These are phyloP conservation scores for Acromyrmex heyeri DNA, from an alignment of 1,140 invertebrate species.

Conservation along the genomic window DNA sequence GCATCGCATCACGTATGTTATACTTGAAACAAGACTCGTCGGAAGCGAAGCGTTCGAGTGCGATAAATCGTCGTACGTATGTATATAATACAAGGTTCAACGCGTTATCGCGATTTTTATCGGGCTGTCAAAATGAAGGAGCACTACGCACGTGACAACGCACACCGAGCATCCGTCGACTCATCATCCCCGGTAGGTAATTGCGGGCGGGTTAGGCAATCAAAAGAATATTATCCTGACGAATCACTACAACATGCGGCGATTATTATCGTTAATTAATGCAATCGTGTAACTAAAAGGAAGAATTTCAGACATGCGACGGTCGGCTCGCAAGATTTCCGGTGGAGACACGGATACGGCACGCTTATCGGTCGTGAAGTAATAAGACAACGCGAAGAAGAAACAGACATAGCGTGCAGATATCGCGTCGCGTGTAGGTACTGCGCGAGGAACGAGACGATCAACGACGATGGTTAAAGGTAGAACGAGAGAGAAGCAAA, in stretches of 20 bases:
- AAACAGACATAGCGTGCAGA: constrained; percentile 15
- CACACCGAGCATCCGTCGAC: constrained; percentile 2
- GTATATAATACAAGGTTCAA: constrained; percentile 18
- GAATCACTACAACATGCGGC: constrained; percentile 29
- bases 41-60: constrained; percentile 31
- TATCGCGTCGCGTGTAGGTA: constrained; percentile 32
- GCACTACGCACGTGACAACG: constrained; percentile 45
- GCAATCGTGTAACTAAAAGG: constrained; percentile 38
- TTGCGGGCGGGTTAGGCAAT: not conserved
- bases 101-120: constrained; percentile 45
- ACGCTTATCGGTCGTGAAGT: constrained; percentile 62
- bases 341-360: constrained; percentile 45
- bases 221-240: constrained; percentile 19
- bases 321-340: constrained; percentile 67
- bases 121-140: constrained; percentile 7
- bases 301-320: constrained; percentile 50
- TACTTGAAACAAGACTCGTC: constrained; percentile 43
- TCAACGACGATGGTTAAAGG: not conserved
- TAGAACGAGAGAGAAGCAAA: not conserved
- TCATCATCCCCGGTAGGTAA: constrained; percentile 5
- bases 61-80: constrained; percentile 25
- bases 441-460: not conserved
- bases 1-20: constrained; percentile 47
- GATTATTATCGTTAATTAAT: constrained; percentile 53
- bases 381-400: constrained; percentile 62